These are phyloP conservation scores for Scaptomyza parva DNA, from an alignment of 2,888 invertebrate genomes.

Conservation along the genomic window DNA sequence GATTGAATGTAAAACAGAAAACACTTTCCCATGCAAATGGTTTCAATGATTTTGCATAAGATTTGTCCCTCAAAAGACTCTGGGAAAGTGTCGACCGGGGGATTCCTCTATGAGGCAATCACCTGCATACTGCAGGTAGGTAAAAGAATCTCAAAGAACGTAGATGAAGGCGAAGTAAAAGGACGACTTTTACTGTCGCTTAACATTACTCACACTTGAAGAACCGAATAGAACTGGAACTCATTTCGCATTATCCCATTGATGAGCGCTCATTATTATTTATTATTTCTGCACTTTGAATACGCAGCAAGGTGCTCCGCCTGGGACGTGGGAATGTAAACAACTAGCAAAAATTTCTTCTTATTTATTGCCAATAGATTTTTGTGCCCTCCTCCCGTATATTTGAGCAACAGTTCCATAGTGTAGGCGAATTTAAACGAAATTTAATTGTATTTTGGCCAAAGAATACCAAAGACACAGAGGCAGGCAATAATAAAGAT, in stretches of 20 bases:
- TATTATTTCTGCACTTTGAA: constrained; percentile 62
- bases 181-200: constrained; percentile 65
- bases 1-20: constrained; percentile 35
- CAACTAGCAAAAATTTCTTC: constrained; percentile 44
- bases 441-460: constrained; percentile 74
- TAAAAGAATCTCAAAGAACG: constrained; percentile 17
- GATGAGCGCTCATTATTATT: constrained; percentile 78
- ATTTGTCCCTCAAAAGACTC: constrained; percentile 49
- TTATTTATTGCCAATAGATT: constrained; percentile 31
- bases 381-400: constrained; percentile 2
- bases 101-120: constrained; percentile 33
- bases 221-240: constrained; percentile 53
- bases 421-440: constrained; percentile 64
- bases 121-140: constrained; percentile 58
- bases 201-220: constrained; percentile 67
- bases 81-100: constrained; percentile 60
- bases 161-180: neutral
- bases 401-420: constrained; percentile 29
- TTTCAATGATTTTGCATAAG: constrained; percentile 77
- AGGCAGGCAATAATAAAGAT: constrained; percentile 37
- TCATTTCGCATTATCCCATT: constrained; percentile 79
- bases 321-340: constrained; percentile 76
- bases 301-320: constrained; percentile 68
- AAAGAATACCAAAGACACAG: constrained; percentile 20
- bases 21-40: constrained; percentile 79